A percentile compares a stretch with the other conserved stretches of the same genome.
Evolutionary conservation across 2,797 vertebrate genomes (phyloP).

Genomic region (Rhadinocentrus ornatus): DNA sequence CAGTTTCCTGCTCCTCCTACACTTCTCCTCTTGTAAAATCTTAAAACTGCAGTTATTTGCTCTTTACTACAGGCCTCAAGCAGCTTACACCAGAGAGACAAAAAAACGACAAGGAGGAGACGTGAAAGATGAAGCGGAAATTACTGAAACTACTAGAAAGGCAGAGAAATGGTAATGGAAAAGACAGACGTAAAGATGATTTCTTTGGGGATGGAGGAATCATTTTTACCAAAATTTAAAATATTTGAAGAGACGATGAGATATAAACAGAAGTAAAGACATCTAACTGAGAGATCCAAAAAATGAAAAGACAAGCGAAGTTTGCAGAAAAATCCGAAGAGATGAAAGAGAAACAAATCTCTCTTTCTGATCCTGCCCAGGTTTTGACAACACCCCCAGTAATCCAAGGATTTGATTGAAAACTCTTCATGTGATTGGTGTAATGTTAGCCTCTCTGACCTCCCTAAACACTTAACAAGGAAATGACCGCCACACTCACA

Average conservation of each 20-base stretch:
- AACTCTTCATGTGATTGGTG: slow-evolving; percentile 56
- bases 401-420: slow-evolving; percentile 66
- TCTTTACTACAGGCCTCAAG: slow-evolving; percentile 7
- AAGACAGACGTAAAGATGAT: slow-evolving; percentile 26
- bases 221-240: slow-evolving; percentile 4
- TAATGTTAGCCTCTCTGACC: slow-evolving; percentile 63
- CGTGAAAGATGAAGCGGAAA: slow-evolving; percentile 14
- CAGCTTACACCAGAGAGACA: slow-evolving; percentile 14
- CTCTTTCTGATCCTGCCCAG: slow-evolving; percentile 37
- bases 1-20: no score
- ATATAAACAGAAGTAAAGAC: slow-evolving; percentile 15
- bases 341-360: slow-evolving; percentile 2
- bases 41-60: slow-evolving; percentile 21
- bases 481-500: slow-evolving; percentile 73
- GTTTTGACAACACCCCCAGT: slow-evolving; percentile 36
- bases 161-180: neutral
- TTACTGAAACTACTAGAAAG: neutral
- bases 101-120: neutral
- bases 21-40: slow-evolving; percentile 2
- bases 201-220: slow-evolving; percentile 19
- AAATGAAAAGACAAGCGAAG: neutral
- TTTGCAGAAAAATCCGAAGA: neutral
- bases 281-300: slow-evolving; percentile 1
- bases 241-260: slow-evolving; percentile 7
- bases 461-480: slow-evolving; percentile 71